These are phyloP conservation scores for Philereme vetulata DNA, from an alignment of 2,888 invertebrate species.

Conservation along the genomic window DNA sequence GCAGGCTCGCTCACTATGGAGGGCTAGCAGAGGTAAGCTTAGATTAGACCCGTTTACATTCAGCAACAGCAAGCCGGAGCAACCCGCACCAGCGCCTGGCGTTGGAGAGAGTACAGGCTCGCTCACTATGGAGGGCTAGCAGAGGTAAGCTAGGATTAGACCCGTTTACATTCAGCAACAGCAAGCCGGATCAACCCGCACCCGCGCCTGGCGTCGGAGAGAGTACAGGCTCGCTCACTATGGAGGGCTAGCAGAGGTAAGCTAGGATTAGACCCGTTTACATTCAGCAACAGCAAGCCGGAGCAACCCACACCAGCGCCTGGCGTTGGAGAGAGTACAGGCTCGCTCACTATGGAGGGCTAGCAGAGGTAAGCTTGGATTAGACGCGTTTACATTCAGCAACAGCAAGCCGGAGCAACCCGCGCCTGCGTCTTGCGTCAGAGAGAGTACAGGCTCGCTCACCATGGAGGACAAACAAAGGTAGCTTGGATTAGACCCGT, in stretches of 20 bases:
- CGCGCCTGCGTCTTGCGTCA: constrained; percentile 39
- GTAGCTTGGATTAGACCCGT: constrained; percentile 83
- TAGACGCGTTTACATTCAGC: constrained; percentile 73
- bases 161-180: constrained; percentile 59
- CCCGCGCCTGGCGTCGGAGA: constrained; percentile 42
- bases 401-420: constrained; percentile 47
- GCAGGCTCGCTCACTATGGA: constrained; percentile 78
- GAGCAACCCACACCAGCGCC: constrained; percentile 46
- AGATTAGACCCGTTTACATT: constrained; percentile 78
- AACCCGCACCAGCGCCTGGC: constrained; percentile 40
- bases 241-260: constrained; percentile 87
- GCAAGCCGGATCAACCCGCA: constrained; percentile 47
- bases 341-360: constrained; percentile 83
- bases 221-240: constrained; percentile 67
- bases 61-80: constrained; percentile 47
- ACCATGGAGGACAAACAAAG: constrained; percentile 86
- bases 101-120: constrained; percentile 54
- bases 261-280: constrained; percentile 80
- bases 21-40: constrained; percentile 85
- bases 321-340: constrained; percentile 46
- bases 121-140: constrained; percentile 86
- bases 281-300: constrained; percentile 50
- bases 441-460: constrained; percentile 62
- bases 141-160: constrained; percentile 84
- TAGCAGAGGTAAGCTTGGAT: constrained; percentile 85